Evolutionary conservation across 1,140 invertebrate species (phyloP), one percentile per base, ranked within the genome.

Genomic region (Cephus cinctus): DNA sequence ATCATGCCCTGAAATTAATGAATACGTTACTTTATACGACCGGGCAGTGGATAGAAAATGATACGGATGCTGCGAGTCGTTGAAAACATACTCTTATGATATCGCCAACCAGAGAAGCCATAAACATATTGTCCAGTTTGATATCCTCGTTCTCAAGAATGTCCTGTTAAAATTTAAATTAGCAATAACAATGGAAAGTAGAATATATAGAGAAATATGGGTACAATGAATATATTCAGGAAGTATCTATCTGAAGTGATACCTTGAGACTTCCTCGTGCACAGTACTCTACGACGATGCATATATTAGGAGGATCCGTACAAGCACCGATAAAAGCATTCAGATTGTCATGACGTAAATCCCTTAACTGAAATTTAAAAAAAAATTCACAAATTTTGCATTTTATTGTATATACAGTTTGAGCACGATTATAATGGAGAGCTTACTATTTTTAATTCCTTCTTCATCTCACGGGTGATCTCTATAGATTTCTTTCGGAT

Each of bases 281-380:
- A 70, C 93, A 96, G 63, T 96, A 96, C 69, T 95, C 92, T 1
- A 89, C 91, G 3, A 95, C 82, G 23, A 94, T 88, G 63, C 92
- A 93, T 53, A 96, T 88, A 58, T 92, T 89, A 0, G 89, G 89
- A 3, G 91, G 86, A 57, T 94, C 90, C 6, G 92, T 89, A 65
- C 91, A 94, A n/a, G 92, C 92, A 35, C 94, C 94, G 39, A 97
- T 90, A 63, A 98, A 97, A 0, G 89, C 85, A 65, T 94, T 94
- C 30, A 97, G 78, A 69, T 96, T 96, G 65, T 94, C 90, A 61
- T 96, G 92, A 14, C 92, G 81, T 12, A 95, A 75, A 71, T 96
- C 92, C 42, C 90, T 76, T 81, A 96, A 87, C 92, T 94, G 65
- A 18, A 25, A 12, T 21, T 5, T 31, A 40, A 36, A 5, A 11